Base-by-base conservation (phyloP, 1,140 invertebrate species). In the Sesamia nonagrioides region DNA sequence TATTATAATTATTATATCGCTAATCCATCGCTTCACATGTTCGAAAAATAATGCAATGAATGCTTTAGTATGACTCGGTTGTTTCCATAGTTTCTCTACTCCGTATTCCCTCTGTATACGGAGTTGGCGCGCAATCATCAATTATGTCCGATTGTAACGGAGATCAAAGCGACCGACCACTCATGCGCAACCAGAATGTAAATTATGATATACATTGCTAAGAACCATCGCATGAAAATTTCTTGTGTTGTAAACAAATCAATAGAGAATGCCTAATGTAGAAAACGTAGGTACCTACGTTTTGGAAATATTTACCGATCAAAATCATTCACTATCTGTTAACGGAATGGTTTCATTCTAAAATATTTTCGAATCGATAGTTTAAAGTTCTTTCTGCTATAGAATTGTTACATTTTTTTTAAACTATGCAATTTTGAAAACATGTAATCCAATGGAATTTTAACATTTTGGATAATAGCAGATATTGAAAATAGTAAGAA, bases 71-170 rank as follows among this genome's bases (percentile, higher is more conserved):
- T 27, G 27, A 3, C 27, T 27, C 27, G 1, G 27, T 27, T 27
- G 17, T 27, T 17, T 66, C 61, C 61, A 42, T 21, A 11, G 9
- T 21, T 18, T 18, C 3, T 6, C 21, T 69, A 48, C 66, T 69
- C 66, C 42, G 2, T 37, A 42, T 52, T 5, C 48, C 27, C 27
- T 5, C 48, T 81, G 84, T 84, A 83, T 83, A 86, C 79, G 85
- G 81, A 82, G 68, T 79, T 80, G 82, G 83, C 74, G 54, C 77
- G 77, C 87, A 88, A 89, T 91, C 92, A 93, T 93, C 89, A 91
- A 93, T 93, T 92, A 93, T 81, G 66, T 68, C 50, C 91, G 91
- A 93, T 93, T 93, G 92, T 93, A 90, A 89, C 86, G 78, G 87
- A 90, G 91, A 92, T 93, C 91, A 93, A 92, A 93, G 90, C 73